These are phyloP conservation scores for Orestias chungarensis DNA, from an alignment of 2,797 vertebrate species.

Conservation along the genomic window DNA sequence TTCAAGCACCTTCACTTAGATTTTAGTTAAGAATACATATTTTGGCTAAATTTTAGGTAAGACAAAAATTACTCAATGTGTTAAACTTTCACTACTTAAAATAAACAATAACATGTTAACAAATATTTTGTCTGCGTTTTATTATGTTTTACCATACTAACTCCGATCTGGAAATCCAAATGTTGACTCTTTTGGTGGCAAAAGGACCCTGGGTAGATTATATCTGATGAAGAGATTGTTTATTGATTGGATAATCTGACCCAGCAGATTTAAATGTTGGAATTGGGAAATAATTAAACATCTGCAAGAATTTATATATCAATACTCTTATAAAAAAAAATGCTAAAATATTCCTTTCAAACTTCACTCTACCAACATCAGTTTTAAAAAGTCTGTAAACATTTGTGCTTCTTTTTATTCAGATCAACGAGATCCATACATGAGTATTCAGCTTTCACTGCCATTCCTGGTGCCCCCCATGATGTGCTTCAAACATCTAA, in stretches of 20 bases:
- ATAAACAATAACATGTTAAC: no score
- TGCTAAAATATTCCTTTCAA: background rate
- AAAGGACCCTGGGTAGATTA: background rate
- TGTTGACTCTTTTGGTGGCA: background rate
- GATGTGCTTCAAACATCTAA: constrained; percentile 62
- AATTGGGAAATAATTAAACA: no score
- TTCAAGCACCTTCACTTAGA: background rate
- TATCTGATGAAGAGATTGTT: background rate
- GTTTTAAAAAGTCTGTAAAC: constrained; percentile 27
- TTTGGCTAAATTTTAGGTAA: constrained; percentile 26
- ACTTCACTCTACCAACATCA: background rate
- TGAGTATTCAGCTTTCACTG: constrained; percentile 32
- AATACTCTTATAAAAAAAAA: background rate
- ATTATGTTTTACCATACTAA: background rate
- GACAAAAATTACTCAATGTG: background rate
- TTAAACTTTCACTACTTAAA: background rate
- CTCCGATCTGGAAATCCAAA: background rate
- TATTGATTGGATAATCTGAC: no score
- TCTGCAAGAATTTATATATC: no score
- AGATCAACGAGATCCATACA: constrained; percentile 34
- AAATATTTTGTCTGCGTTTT: no score
- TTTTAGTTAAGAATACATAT: constrained; percentile 10
- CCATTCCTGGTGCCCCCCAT: constrained; percentile 18
- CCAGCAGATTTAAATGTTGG: no score
- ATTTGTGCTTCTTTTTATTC: constrained; percentile 19